Base-by-base conservation (phyloP, 2,113 vertebrate genomes). In the Hippocampus barbouri region DNA sequence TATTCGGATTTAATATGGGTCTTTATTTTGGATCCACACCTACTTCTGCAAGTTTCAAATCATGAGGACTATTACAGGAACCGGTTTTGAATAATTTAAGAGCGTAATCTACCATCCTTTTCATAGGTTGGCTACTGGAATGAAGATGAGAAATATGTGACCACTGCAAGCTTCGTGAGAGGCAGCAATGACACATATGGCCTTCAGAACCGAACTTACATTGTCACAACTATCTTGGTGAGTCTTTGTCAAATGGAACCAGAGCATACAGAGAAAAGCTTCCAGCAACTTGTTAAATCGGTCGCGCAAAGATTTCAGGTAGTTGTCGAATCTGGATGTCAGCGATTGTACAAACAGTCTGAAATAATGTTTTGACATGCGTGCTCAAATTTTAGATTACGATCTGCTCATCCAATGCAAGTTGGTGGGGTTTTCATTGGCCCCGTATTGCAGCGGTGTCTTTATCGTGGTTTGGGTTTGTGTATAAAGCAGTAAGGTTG, bases 171-270 rank as follows among this genome's bases (percentile, higher is more conserved):
- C 4, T 94, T 95, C 60, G 83, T 92, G 41, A 94, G 94, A 77
- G 91, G 91, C 0, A 94, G 92, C 67, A 97, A 97, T 0, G 96
- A 97, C 18, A 94, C 95, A 2, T 94, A 89, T 4, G 95, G 94
- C 62, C 93, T 99, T 30, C 95, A 96, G 88, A 98, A 99, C 83
- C 93, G 95, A 68, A 98, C 96, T 0, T 99, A 98, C 84, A 98
- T 98, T 40, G 97, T 99, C 78, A 98, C 97, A 6, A 99, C 97
- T 1, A 99, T 99, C 85, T 87, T 99, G 80, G 97, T 98, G 91
- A 93, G 95, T 92, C 18, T 56, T 56, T 68, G 40, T 45, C 18
- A 70, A 66, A 77, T 41, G 1, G 12, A 45, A 45, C 43, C 43
- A 45, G 43, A 12, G 43, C 11, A 45, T 45, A 1, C 34, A 18